A percentile compares a stretch with the other conserved stretches of the same genome.
phyloP scores from a whole-genome alignment of 2,888 invertebrate genomes.

The Tetragonula carbonaria region DNA sequence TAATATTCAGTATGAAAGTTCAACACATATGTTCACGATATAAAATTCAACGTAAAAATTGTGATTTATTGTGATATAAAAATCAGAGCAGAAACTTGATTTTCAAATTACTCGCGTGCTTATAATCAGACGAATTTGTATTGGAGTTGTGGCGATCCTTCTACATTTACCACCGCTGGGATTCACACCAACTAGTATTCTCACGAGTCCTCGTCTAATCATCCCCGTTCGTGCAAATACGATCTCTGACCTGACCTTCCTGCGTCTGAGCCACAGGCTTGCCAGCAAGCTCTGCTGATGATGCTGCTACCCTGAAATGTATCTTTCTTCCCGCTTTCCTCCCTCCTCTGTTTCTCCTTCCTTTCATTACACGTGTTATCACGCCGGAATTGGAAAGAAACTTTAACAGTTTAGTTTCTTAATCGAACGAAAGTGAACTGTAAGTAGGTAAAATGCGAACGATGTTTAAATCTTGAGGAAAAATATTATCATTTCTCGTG shows the following conservation, averaged over 20 bases:
- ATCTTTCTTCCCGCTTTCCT: background rate
- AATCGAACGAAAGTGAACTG: too few species aligned
- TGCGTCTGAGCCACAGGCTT: background rate
- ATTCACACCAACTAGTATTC: background rate
- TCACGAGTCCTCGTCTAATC: slow-evolving; percentile 7
- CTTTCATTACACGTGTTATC: background rate
- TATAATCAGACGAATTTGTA: background rate
- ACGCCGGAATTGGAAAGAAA: background rate
- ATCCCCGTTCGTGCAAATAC: background rate
- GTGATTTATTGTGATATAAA: too few species aligned
- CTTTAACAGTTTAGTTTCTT: too few species aligned
- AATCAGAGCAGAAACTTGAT: too few species aligned
- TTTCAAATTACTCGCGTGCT: background rate
- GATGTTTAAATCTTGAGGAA: too few species aligned
- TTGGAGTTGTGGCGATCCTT: background rate
- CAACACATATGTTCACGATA: too few species aligned
- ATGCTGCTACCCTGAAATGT: background rate
- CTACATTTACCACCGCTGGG: background rate
- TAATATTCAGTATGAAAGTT: too few species aligned
- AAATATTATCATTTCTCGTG: too few species aligned
- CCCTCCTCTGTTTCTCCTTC: background rate
- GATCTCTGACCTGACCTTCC: background rate
- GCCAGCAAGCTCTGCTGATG: background rate
- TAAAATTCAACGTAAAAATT: too few species aligned
- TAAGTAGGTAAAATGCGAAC: too few species aligned